A percentile compares a stretch with the other conserved stretches of the same genome.
Evolutionary conservation across 1,140 invertebrate genomes (phyloP).

Genomic region (Adelges cooleyi): DNA sequence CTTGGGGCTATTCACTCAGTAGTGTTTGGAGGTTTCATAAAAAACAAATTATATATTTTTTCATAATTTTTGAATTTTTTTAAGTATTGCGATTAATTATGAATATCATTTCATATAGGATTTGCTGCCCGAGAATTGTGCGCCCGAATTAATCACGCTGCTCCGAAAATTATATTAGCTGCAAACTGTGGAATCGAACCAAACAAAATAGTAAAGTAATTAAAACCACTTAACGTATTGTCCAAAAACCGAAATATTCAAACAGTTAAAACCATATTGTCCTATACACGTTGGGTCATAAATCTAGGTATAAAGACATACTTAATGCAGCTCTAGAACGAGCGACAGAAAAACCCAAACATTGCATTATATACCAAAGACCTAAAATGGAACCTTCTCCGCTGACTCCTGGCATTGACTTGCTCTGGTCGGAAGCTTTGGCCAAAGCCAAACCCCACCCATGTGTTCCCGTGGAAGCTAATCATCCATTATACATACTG

Average conservation of each 20-base stretch:
- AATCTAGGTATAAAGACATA: conserved; percentile 68
- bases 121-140: conserved; percentile 80
- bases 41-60: too few species aligned
- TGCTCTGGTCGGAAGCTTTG: conserved; percentile 65
- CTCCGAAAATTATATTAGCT: conserved; percentile 76
- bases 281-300: background rate
- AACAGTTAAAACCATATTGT: conserved; percentile 40
- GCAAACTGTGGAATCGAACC: conserved; percentile 86
- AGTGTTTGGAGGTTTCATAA: conserved; percentile 63
- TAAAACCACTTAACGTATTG: conserved; percentile 9
- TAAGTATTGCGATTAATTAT: background rate
- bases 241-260: conserved; percentile 63
- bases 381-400: conserved; percentile 50
- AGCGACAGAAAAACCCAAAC: conserved; percentile 53
- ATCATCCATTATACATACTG: conserved; percentile 80
- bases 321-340: conserved; percentile 70
- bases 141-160: conserved; percentile 71
- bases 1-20: conserved; percentile 77
- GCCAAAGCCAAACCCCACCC: conserved; percentile 51
- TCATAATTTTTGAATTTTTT: background rate
- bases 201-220: conserved; percentile 62
- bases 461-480: conserved; percentile 74
- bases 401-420: conserved; percentile 51
- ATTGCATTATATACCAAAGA: conserved; percentile 71
- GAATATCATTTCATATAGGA: background rate